These are phyloP conservation scores for Catharus minimus DNA, from an alignment of 2,113 vertebrate genomes.

Conservation along the genomic window DNA sequence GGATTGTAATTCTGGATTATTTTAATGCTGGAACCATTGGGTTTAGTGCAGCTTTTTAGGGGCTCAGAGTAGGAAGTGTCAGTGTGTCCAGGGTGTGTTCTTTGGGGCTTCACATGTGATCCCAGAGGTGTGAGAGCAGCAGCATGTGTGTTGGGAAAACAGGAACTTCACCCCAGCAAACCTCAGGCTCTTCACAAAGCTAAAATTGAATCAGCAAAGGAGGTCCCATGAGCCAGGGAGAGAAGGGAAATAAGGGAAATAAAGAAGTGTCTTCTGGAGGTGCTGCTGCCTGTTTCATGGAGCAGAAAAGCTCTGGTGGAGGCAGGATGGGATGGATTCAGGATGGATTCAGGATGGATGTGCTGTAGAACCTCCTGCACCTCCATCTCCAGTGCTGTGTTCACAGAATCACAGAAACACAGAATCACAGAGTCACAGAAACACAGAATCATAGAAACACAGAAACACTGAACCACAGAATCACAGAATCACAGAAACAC, in stretches of 20 bases:
- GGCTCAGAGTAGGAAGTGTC: not conserved
- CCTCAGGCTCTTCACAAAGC: not conserved
- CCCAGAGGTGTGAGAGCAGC: not conserved
- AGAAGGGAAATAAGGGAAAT: not conserved
- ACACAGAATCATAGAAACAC: not conserved
- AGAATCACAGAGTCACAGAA: not conserved
- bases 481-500: too few relatives aligned
- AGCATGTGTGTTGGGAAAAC: not conserved
- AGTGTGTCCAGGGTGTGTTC: not conserved
- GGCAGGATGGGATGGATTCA: not conserved
- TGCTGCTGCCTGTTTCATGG: not conserved
- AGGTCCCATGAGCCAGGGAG: not conserved
- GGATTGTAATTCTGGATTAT: not conserved
- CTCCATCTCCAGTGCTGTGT: not conserved
- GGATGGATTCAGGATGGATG: not conserved
- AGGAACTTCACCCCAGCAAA: not conserved
- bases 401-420: not conserved
- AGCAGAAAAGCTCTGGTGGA: not conserved
- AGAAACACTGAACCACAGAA: not conserved
- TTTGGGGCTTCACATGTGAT: fast-evolving
- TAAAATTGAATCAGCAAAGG: not conserved
- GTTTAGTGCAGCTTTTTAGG: not conserved
- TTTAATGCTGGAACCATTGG: not conserved
- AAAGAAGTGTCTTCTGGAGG: not conserved
- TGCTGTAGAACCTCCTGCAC: not conserved